Percentiles rank a stretch among this genome's conserved stretches.
These are phyloP conservation scores for Zaprionus taronus DNA, from an alignment of 1,140 invertebrate species.

Conservation along the genomic window DNA sequence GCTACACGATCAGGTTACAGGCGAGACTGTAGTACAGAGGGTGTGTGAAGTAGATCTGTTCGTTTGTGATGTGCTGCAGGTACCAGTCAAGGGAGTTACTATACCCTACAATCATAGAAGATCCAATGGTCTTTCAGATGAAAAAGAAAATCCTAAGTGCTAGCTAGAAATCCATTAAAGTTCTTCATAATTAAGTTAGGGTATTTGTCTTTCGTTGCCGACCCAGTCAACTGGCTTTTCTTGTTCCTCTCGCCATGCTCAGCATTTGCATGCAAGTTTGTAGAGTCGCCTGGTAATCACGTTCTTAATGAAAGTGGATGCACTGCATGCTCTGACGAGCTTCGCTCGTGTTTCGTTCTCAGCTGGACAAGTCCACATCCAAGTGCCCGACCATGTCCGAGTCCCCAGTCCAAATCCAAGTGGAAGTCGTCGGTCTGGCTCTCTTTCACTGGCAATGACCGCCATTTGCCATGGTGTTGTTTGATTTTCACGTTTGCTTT, in stretches of 20 bases:
- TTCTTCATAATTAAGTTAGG: not conserved
- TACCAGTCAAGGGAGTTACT: too few species aligned
- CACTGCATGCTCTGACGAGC: constrained; percentile 21
- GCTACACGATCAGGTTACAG: constrained; percentile 34
- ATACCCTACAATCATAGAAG: too few species aligned
- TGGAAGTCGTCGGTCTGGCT: constrained; percentile 22
- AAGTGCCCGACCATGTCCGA: not conserved
- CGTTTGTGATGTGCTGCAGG: too few species aligned
- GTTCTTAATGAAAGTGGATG: constrained; percentile 82
- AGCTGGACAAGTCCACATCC: constrained; percentile 1
- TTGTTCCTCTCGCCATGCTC: constrained; percentile 34
- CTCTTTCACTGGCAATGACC: constrained; percentile 76
- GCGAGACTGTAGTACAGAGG: too few species aligned
- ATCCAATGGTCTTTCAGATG: not conserved
- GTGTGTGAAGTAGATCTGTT: too few species aligned
- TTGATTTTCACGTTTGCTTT: constrained; percentile 75
- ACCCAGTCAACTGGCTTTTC: not conserved
- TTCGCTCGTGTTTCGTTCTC: constrained; percentile 28
- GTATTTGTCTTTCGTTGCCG: not conserved
- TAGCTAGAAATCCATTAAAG: too few species aligned
- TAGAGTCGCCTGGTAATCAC: constrained; percentile 67
- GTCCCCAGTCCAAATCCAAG: not conserved
- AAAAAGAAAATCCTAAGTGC: too few species aligned
- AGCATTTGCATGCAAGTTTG: constrained; percentile 71
- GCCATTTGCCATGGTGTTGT: constrained; percentile 64